Evolutionary conservation across 2,113 vertebrate species (phyloP).

Genomic region (Delphinus delphis): DNA sequence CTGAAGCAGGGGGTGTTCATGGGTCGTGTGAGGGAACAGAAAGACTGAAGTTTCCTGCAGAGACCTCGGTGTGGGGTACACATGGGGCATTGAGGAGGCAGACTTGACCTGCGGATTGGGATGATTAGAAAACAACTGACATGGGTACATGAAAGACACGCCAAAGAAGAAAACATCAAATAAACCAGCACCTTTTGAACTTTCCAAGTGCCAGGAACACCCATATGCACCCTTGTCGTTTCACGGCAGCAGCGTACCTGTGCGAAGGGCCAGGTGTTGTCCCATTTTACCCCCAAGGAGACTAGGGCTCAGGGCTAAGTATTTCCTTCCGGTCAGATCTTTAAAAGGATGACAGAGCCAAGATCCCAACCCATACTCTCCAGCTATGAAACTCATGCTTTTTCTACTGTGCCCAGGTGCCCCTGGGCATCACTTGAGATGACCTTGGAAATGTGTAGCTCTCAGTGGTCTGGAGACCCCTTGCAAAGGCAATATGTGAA

Average conservation of each 20-base stretch:
- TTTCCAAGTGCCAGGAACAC: neutral
- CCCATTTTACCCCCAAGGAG: rapidly evolving
- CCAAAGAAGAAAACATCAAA: neutral
- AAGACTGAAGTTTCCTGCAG: rapidly evolving
- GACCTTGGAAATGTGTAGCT: neutral
- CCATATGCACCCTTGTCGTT: rapidly evolving
- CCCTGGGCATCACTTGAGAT: neutral
- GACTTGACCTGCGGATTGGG: neutral
- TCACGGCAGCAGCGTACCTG: no score
- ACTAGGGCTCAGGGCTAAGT: neutral
- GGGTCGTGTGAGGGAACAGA: rapidly evolving
- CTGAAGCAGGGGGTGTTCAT: rapidly evolving
- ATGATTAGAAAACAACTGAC: neutral
- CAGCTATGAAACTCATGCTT: neutral
- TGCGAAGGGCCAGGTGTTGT: neutral
- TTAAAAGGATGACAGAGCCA: neutral
- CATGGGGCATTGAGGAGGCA: neutral
- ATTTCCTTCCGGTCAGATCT: neutral
- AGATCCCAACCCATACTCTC: no score
- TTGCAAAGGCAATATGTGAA: neutral
- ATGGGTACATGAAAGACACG: rapidly evolving
- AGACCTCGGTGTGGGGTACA: rapidly evolving
- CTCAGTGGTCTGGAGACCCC: neutral
- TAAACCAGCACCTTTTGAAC: neutral
- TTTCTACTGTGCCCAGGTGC: neutral